Base-by-base conservation (phyloP, 1,140 invertebrate species). In the Gryllus bimaculatus region DNA sequence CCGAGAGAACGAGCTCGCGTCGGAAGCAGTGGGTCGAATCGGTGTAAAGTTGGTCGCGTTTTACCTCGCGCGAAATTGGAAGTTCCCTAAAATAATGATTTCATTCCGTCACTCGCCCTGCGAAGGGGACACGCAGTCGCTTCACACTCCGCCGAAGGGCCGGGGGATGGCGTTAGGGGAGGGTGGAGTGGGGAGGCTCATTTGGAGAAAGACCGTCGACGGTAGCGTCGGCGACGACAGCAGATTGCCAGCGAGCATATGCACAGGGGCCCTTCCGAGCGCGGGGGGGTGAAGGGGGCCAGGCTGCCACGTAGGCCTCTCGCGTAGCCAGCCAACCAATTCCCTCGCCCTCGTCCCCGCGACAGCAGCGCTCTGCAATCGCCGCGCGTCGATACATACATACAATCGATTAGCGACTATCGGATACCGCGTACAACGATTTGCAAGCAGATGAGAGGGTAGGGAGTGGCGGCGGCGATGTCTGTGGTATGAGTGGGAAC, bases 351-450 rank as follows among this genome's bases (percentile, higher is more conserved):
- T 10, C 54, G 54, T 2, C 10, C 10, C 54, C 10, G 54, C 18
- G 54, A 66, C 54, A 66, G 10, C 54, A 0, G 10, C 54, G 54
- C 18, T 66, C 54, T 18, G 10, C 54, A 66, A 66, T 66, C 54
- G 54, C 54, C 54, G 10, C 54, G 54, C 18, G 54, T 66, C 54
- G 54, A 66, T 66, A 66, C 54, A 66, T 66, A 7, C 18, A 66
- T 66, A 66, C 54, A 66, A 66, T 66, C 54, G 54, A 66, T 66
- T 66, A 66, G 54, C 54, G 54, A 18, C 54, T 66, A 66, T 66
- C 54, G 54, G 54, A 66, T 66, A 66, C 54, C 54, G 54, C 54
- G 18, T 66, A 18, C 54, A 66, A 66, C 54, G 54, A 66, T 66
- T 66, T 66, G 54, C 54, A 66, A 66, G 54, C 54, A 13, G 54